Evolutionary conservation across 1,140 invertebrate genomes (phyloP).

Genomic region (Caerostris extrusa): DNA sequence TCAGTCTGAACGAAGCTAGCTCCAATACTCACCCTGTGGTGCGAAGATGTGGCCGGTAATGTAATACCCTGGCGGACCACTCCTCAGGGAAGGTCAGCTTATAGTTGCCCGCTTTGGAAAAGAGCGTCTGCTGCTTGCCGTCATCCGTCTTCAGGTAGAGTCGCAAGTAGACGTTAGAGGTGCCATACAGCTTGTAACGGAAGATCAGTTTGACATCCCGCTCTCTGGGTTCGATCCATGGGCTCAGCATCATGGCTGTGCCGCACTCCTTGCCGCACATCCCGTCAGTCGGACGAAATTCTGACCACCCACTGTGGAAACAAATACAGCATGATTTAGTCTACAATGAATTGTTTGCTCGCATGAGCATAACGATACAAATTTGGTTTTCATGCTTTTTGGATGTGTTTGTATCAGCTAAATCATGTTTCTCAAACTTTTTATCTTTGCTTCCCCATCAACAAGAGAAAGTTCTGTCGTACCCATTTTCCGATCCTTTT

Average conservation of each 20-base stretch:
- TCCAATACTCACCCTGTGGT: slow-evolving; percentile 23
- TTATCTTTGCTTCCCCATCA: too few species aligned
- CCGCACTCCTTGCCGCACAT: not conserved
- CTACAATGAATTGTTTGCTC: too few species aligned
- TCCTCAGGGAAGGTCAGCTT: not conserved
- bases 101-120: slow-evolving; percentile 37
- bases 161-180: not conserved
- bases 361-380: too few species aligned
- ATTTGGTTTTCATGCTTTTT: too few species aligned
- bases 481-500: too few species aligned
- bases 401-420: not conserved
- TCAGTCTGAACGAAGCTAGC: too few species aligned
- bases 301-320: not conserved
- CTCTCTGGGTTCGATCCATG: slow-evolving; percentile 2
- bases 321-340: too few species aligned
- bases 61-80: not conserved
- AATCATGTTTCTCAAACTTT: not conserved
- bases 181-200: slow-evolving; percentile 54
- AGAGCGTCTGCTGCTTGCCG: not conserved
- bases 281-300: slow-evolving; percentile 10
- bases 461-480: too few species aligned
- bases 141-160: slow-evolving; percentile 15
- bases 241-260: not conserved
- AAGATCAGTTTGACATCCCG: not conserved
- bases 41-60: not conserved